Base-by-base conservation (phyloP, 2,888 invertebrate species). In the Theodoxus fluviatilis region DNA sequence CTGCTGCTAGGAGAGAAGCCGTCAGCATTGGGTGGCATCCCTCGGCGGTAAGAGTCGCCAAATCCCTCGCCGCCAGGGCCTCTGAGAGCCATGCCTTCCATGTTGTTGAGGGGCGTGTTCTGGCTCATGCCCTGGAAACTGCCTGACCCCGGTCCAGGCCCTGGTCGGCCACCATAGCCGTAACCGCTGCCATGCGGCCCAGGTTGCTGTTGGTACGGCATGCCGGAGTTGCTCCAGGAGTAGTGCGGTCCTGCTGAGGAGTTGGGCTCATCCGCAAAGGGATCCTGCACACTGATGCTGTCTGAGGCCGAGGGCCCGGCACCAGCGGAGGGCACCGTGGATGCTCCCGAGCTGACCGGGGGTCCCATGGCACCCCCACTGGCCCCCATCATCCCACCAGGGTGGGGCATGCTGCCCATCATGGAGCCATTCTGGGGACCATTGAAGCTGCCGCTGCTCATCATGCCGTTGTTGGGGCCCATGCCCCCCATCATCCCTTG, bases 261-360 rank as follows among this genome's bases (percentile, higher is more conserved):
- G 74, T 67, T 81, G 28, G 80, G 78, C 70, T 84, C 84, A 75
- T 86, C 86, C 64, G 85, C 81, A 79, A 86, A 86, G 38, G 86
- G 86, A 78, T 86, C 86, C 71, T 83, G 82, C 67, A 85, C 83
- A 74, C 83, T 85, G 63, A 86, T 81, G 77, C 84, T 85, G 74
- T 85, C 84, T 43, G 76, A 72, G 47, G 73, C 71, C 18, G 75
- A 74, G 57, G 72, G 71, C 22, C 71, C 65, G 37, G 73, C 43
- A 71, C 75, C 52, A 67, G 72, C 57, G 72, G 71, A 52, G 68
- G 72, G 67, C n/a, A 33, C 35, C 31, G 52, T 18, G 49, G 49
- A 37, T 63, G 63, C 49, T 55, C 63, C 38, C 37, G 67, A 55
- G 37, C 49, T 68, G 57, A 66, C 68, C 33, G 71, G 63, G 38